Evolutionary conservation across 2,797 vertebrate species (phyloP).

Genomic region (Sebastes umbrosus): DNA sequence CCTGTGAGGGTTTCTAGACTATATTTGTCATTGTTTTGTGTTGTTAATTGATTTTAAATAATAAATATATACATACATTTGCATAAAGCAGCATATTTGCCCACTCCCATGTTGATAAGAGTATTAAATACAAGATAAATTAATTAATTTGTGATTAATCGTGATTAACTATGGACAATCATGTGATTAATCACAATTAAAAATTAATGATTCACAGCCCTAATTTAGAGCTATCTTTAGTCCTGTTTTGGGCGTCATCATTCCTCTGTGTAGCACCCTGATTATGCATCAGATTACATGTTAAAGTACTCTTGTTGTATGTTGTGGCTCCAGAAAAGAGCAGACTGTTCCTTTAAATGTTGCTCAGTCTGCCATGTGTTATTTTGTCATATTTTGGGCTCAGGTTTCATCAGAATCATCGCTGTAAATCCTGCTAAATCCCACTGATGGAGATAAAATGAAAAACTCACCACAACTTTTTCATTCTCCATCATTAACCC

Average conservation of each 20-base stretch:
- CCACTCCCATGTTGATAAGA: too few relatives aligned
- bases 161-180: accelerated
- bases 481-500: background rate
- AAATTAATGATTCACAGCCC: too few relatives aligned
- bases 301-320: background rate
- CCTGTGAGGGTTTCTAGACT: too few relatives aligned
- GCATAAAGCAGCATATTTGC: too few relatives aligned
- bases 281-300: background rate
- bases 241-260: background rate
- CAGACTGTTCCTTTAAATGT: background rate
- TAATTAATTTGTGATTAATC: too few relatives aligned
- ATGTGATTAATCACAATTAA: too few relatives aligned
- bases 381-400: background rate
- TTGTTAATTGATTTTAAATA: accelerated
- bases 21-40: too few relatives aligned
- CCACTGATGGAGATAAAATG: constrained; percentile 6
- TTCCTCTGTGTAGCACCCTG: background rate
- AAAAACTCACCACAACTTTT: constrained; percentile 9
- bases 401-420: background rate
- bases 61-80: too few relatives aligned
- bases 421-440: constrained; percentile 9
- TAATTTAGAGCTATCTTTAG: too few relatives aligned
- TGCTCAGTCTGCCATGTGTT: background rate
- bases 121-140: too few relatives aligned
- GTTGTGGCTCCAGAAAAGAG: background rate